Conservation (phyloP, 2,797 vertebrate species). For the Otus scops region DNA sequence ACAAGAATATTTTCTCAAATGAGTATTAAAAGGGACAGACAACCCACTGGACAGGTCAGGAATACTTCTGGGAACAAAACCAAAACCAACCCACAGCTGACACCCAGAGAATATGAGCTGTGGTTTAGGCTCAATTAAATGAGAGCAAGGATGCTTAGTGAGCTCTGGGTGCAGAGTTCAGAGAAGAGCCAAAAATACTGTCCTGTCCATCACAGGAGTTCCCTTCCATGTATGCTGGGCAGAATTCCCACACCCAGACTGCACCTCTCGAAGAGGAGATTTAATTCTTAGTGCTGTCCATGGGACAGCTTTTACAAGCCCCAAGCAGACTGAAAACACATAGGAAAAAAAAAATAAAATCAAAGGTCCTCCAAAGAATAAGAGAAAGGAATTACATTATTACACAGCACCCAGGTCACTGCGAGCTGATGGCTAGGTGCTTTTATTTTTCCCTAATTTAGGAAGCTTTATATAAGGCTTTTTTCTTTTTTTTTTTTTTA, state of each 20-base stretch:
- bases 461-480: not conserved
- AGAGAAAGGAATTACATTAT: not conserved
- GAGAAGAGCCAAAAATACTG: not conserved
- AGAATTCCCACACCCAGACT: too few relatives aligned
- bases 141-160: not conserved
- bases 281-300: not conserved
- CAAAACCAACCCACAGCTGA: not conserved
- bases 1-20: not conserved
- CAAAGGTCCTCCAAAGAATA: not conserved
- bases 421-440: not conserved
- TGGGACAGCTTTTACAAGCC: not conserved
- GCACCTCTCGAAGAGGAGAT: not conserved
- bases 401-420: not conserved
- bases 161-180: not conserved
- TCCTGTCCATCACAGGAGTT: not conserved
- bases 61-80: not conserved
- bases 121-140: not conserved
- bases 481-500: not conserved
- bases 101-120: not conserved
- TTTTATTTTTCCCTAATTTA: not conserved
- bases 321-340: not conserved
- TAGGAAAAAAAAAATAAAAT: not conserved
- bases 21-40: not conserved
- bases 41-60: not conserved
- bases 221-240: too few relatives aligned